Evolutionary conservation across 2,113 vertebrate species (phyloP).

Genomic region (Dasyprocta punctata): DNA sequence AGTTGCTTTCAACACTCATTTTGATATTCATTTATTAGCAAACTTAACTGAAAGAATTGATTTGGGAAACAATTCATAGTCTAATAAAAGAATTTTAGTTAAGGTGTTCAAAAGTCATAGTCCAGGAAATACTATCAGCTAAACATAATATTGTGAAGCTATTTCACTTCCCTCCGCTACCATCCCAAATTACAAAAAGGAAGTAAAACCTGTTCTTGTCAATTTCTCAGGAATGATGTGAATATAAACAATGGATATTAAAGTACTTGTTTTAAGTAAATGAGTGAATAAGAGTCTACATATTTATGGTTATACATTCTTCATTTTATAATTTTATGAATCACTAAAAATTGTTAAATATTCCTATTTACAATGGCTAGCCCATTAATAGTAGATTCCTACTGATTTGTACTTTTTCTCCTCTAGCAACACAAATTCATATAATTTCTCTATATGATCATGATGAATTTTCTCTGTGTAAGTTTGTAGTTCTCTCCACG

Average conservation of each 20-base stretch:
- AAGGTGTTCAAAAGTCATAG: neutral
- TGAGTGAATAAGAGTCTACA: neutral
- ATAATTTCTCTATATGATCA: neutral
- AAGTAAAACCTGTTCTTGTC: neutral
- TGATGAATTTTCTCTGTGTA: neutral
- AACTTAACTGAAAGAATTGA: neutral
- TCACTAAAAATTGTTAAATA: neutral
- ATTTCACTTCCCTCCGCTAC: neutral
- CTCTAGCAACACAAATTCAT: neutral
- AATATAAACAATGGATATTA: neutral
- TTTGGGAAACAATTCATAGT: neutral
- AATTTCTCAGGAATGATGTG: neutral
- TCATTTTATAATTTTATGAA: neutral
- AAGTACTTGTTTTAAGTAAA: neutral
- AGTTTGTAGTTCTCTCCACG: neutral
- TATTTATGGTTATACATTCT: neutral
- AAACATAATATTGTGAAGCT: neutral
- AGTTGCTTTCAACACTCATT: neutral
- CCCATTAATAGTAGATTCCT: neutral
- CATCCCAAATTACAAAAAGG: neutral
- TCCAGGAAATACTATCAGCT: neutral
- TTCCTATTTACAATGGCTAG: neutral
- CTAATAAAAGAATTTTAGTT: neutral
- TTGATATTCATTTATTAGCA: neutral
- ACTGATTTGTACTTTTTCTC: constrained; percentile 2